Evolutionary conservation across 2,797 vertebrate species (phyloP).

Genomic region (Prionace glauca): DNA sequence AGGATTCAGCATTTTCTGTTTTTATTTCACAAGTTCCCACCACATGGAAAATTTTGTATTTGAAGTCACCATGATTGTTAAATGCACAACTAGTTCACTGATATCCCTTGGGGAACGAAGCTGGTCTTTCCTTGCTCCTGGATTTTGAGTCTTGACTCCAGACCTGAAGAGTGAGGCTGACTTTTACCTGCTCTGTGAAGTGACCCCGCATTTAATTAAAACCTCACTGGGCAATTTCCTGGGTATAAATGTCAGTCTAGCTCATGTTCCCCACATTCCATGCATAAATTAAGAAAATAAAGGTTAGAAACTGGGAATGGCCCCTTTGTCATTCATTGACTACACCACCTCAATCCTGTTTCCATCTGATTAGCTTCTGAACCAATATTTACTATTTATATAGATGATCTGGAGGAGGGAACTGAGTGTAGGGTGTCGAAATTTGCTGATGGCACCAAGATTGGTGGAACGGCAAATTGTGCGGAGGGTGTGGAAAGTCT

Average conservation of each 20-base stretch:
- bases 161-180: too few species aligned
- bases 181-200: neutral
- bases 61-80: neutral
- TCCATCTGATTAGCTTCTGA: neutral
- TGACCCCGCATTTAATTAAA: neutral
- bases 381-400: too few species aligned
- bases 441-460: too few species aligned
- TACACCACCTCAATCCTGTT: neutral
- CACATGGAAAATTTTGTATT: neutral
- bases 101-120: neutral
- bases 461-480: too few species aligned
- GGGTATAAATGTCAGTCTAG: neutral
- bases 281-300: neutral
- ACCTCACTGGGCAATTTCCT: neutral
- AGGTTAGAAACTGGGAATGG: neutral
- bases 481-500: too few species aligned
- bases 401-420: too few species aligned
- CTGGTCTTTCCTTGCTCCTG: neutral
- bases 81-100: neutral
- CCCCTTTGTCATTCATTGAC: neutral
- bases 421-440: too few species aligned
- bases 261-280: neutral
- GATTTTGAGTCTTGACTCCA: neutral
- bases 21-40: neutral
- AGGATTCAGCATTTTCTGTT: neutral